Base-by-base conservation (phyloP, 1,140 invertebrate genomes). In the Hirudo medicinalis region DNA sequence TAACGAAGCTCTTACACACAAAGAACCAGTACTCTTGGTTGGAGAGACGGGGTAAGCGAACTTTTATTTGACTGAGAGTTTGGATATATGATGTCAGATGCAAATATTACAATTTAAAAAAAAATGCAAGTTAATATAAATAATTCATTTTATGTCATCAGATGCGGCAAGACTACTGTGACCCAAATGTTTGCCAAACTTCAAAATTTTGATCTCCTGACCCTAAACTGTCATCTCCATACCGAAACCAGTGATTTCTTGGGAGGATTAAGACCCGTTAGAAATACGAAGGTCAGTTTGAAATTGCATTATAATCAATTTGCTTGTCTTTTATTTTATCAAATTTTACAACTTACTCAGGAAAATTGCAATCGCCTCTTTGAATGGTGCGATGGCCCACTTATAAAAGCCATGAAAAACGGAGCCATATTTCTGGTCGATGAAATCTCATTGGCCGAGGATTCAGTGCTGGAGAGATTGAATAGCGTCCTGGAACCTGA, bases 371-470 rank as follows among this genome's bases (percentile, higher is more conserved):
- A 20, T 3, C 2, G 43, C 32, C 40, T 97, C 2, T 99, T 99
- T 82, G 94, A 97, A 81, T 99, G 97, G 97, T 87, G 90, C 0
- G 94, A 99, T 82, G 97, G 97, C n/a, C 94, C 94, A 9, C 84
- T 99, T 22, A 89, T 99, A 67, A 83, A 87, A 70, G 88, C 95
- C 0, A 97, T 99, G 94, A 85, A 86, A 76, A 82, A 87, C 22
- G 96, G 95, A 0, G 84, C 87, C 69, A 85, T 94, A 73, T 95
- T 99, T 78, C 83, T 99, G 36, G 90, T 95, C 0, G 97, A 99
- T 84, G 97, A 99, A 87, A 99, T 99, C 76, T 99, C 97, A 4
- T 83, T 99, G 54, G 96, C 97, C 0, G 95, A 99, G 80, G 97
- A 99, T 78, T 97, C 94, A 76, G 97, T 99, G 9, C 83, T 99